These are phyloP conservation scores for Pempheris klunzingeri DNA, from an alignment of 2,797 vertebrate genomes.

Conservation along the genomic window DNA sequence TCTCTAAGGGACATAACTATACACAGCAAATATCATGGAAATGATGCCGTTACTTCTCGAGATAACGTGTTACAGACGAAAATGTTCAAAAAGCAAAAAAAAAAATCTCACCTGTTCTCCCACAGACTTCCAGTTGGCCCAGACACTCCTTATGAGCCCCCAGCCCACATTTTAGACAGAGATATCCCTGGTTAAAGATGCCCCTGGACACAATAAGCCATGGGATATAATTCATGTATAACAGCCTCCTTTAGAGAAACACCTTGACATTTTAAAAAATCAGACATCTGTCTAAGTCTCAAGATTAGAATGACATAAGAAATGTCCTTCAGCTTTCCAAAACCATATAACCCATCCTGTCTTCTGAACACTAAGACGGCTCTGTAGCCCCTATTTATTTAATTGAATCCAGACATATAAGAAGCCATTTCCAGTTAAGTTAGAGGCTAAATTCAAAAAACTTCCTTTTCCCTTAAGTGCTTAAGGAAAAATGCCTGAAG, in stretches of 20 bases:
- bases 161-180: slow-evolving; percentile 92
- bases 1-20: not conserved
- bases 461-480: not conserved
- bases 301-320: slow-evolving; percentile 43
- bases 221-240: slow-evolving; percentile 38
- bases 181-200: slow-evolving; percentile 96
- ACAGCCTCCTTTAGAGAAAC: slow-evolving; percentile 44
- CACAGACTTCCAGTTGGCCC: slow-evolving; percentile 90
- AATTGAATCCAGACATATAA: slow-evolving; percentile 31
- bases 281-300: slow-evolving; percentile 41
- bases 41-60: not conserved
- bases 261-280: slow-evolving; percentile 65
- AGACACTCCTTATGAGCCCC: slow-evolving; percentile 96
- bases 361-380: slow-evolving; percentile 11
- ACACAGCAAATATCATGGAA: slow-evolving; percentile 4
- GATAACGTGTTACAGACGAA: not conserved
- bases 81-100: slow-evolving; percentile 1
- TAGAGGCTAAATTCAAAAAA: not conserved
- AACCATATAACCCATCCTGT: slow-evolving; percentile 35
- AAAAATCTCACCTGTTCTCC: slow-evolving; percentile 74
- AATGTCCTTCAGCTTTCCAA: slow-evolving; percentile 50
- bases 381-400: slow-evolving; percentile 9
- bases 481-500: slow-evolving; percentile 26
- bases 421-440: slow-evolving; percentile 12
- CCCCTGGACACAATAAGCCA: slow-evolving; percentile 87